Base-by-base conservation (phyloP, 2,888 invertebrate genomes). In the Agrochola circellaris region DNA sequence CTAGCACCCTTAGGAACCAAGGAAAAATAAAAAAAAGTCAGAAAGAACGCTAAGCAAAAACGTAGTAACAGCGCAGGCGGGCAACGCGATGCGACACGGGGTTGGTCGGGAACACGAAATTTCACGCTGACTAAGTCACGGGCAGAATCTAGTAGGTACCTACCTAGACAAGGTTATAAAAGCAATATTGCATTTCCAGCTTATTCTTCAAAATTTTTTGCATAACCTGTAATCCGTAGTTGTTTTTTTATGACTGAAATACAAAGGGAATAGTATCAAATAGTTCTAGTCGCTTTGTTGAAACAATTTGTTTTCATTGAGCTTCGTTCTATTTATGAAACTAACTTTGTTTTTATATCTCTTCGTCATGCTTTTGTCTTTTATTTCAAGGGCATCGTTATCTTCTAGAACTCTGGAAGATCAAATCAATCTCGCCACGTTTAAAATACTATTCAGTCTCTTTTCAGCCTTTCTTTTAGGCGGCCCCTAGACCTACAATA, bases 291-390 rank as follows among this genome's bases (percentile, higher is more conserved):
- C 1, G 3, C 20, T 56, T 45, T 45, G n/a, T 79, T 71, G 51
- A 56, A 56, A 70, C 20, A 34, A 17, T 77, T 70, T 64, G 56
- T 71, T 77, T 54, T 65, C 4, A 64, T 48, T 71, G 15, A 64
- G 5, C 30, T 56, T 42, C n/a, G 11, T 34, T 15, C 15, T 56
- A 20, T 77, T 38, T 23, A 34, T 3, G 30, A 20, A 60, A 61
- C 20, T 23, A 51, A 23, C 51, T 81, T 17, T 48, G 1, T 26
- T 58, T 51, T 64, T 42, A 5, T 23, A n/a, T 54, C n/a, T 45
- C 13, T 30, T 56, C 5, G 30, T 54, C 23, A 30, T 48, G 23
- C 5, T 48, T 60, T 79, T 6, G 45, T 61, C 2, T 66, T 75
- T 34, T n/a, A 17, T 66, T 65, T 65, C 42, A 64, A 51, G 11